phyloP scores from a whole-genome alignment of 2,888 invertebrate genomes.

The Xylota sylvarum region DNA sequence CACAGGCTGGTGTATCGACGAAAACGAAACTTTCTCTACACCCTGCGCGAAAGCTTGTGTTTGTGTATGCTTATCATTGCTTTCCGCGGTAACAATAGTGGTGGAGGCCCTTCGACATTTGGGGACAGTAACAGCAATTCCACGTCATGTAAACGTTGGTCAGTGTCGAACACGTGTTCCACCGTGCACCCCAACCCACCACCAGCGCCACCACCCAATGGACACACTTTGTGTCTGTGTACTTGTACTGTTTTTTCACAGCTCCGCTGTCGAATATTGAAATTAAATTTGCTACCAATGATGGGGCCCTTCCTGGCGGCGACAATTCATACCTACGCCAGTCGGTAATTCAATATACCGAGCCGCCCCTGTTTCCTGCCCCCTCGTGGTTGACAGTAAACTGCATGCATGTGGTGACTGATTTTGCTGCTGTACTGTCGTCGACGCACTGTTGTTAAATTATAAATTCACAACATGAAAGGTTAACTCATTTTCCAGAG shows the following conservation, averaged over 20 bases:
- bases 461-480: conserved; percentile 79
- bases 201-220: background rate
- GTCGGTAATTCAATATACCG: conserved; percentile 64
- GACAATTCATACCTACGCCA: conserved; percentile 51
- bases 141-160: conserved; percentile 76
- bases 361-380: conserved; percentile 23
- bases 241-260: conserved; percentile 15
- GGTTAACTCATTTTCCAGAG: conserved; percentile 77
- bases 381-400: conserved; percentile 54
- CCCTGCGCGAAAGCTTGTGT: conserved; percentile 36
- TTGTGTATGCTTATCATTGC: conserved; percentile 75
- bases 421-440: conserved; percentile 60
- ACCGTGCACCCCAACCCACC: conserved; percentile 28
- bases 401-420: conserved; percentile 60
- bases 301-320: conserved; percentile 61
- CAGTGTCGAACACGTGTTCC: conserved; percentile 74
- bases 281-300: conserved; percentile 61
- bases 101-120: conserved; percentile 72
- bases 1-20: conserved; percentile 76
- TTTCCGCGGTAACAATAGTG: conserved; percentile 74
- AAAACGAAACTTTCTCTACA: conserved; percentile 80
- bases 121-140: conserved; percentile 76
- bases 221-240: background rate
- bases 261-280: conserved; percentile 43
- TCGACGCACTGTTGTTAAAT: conserved; percentile 68